Evolutionary conservation across 2,113 vertebrate species (phyloP).

Genomic region (Onychostruthus taczanowskii): DNA sequence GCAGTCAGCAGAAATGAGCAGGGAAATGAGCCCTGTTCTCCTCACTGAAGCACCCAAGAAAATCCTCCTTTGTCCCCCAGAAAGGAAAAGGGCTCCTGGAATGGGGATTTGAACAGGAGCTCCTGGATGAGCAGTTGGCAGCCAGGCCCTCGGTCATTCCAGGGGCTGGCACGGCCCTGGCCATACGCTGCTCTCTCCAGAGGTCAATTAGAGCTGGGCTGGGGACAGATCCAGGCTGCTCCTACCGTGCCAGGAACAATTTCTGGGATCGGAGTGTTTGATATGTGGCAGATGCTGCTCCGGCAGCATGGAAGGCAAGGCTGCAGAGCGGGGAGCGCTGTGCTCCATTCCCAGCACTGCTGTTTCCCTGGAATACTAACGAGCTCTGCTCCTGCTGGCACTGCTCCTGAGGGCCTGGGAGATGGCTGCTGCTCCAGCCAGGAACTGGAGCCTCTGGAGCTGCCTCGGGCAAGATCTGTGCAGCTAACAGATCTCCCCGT

Average conservation of each 20-base stretch:
- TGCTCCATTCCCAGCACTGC: not conserved
- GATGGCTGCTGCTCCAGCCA: not conserved
- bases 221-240: not conserved
- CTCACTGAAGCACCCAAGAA: fast-evolving
- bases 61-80: not conserved
- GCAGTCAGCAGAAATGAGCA: fast-evolving
- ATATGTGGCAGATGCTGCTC: not conserved
- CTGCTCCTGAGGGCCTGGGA: not conserved
- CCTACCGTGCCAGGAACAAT: not conserved
- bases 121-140: not conserved
- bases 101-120: not conserved
- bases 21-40: not conserved
- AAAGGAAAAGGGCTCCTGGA: not conserved
- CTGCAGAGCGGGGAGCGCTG: not conserved
- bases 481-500: not conserved
- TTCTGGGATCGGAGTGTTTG: not conserved
- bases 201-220: not conserved
- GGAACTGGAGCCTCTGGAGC: not conserved
- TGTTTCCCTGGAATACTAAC: not conserved
- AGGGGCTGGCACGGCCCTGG: not conserved
- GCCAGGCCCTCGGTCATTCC: fast-evolving
- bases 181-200: not conserved
- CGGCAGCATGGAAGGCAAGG: not conserved
- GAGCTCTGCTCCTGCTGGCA: not conserved
- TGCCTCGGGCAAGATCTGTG: not conserved